Evolutionary conservation across 2,888 invertebrate species (phyloP), one percentile per base, ranked within the genome.

Genomic region (Neoascia interrupta): DNA sequence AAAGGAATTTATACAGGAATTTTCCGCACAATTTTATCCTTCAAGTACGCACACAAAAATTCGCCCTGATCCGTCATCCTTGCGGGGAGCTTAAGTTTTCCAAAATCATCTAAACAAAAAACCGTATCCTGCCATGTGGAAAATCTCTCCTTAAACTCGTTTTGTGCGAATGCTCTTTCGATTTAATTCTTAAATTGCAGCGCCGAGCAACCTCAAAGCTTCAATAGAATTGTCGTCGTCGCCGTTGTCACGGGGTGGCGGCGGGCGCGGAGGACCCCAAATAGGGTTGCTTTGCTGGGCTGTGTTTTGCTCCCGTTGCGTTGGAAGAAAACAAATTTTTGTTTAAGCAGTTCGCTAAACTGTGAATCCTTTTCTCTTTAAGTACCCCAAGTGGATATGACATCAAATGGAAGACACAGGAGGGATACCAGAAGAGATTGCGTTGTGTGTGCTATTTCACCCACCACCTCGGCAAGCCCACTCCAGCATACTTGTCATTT

Each of bases 361-460:
- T 79, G 79, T 73, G 79, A 79, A 73, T 79, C 66, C 73, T 73
- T 68, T 79, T 79, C 79, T 56, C 31, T 61, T 72, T 79, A 73
- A 79, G 73, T 79, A 79, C 73, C 73, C 73, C 73, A 68, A 79
- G 79, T 79, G 79, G 79, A 68, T 73, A 37, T 73, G 79, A 79
- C 73, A 79, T 79, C 56, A 63, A 66, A 61, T 19, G 39, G 18
- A 23, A 15, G n/a, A 11, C 19, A 34, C 23, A 13, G 28, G 31
- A 43, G 10, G 41, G 45, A 2, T 10, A 31, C n/a, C 10, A 31
- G 31, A 6, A 31, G 31, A 31, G 31, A 6, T n/a, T 31, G 31
- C 8, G 15, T 23, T 19, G 51, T 36, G 28, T 45, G 26, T 37
- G 23, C 45, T 45, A 37, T 6, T 16, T 23, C 43, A 10, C 11